These are phyloP conservation scores for Chrysomallon squamiferum DNA, from an alignment of 1,140 invertebrate species.

Conservation along the genomic window DNA sequence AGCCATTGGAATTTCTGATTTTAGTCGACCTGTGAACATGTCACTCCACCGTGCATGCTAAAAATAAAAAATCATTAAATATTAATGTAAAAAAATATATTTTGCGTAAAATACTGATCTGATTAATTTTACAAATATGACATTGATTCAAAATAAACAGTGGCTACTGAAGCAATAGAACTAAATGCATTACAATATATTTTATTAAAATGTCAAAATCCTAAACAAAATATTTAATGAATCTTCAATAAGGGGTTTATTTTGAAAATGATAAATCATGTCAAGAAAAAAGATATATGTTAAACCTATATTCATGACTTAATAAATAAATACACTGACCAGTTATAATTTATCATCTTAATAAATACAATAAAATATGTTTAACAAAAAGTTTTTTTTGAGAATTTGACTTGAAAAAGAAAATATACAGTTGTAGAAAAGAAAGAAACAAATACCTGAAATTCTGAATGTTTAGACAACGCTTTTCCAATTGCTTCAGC, in stretches of 20 bases:
- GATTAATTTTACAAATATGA: background rate
- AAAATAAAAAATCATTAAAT: constrained; percentile 19
- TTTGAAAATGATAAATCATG: background rate
- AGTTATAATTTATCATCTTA: no score
- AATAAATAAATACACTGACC: no score
- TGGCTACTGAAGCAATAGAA: background rate
- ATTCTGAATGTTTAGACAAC: constrained; percentile 75
- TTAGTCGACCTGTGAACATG: constrained; percentile 87
- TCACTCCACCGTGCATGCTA: constrained; percentile 87
- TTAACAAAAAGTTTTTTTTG: no score
- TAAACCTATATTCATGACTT: no score
- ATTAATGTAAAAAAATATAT: background rate
- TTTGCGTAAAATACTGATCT: background rate
- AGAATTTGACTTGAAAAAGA: no score
- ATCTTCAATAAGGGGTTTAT: background rate
- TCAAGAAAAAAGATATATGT: background rate
- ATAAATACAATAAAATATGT: no score
- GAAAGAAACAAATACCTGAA: constrained; percentile 71
- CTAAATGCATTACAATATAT: background rate
- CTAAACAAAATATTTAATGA: background rate
- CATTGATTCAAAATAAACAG: background rate
- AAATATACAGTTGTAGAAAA: no score
- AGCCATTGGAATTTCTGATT: constrained; percentile 92
- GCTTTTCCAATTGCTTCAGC: constrained; percentile 83
- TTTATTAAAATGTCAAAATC: background rate